A percentile compares a stretch with the other conserved stretches of the same genome.
phyloP scores from a whole-genome alignment of 37 sponge, comb jelly and placozoan genomes.

The Crambe crambe region DNA sequence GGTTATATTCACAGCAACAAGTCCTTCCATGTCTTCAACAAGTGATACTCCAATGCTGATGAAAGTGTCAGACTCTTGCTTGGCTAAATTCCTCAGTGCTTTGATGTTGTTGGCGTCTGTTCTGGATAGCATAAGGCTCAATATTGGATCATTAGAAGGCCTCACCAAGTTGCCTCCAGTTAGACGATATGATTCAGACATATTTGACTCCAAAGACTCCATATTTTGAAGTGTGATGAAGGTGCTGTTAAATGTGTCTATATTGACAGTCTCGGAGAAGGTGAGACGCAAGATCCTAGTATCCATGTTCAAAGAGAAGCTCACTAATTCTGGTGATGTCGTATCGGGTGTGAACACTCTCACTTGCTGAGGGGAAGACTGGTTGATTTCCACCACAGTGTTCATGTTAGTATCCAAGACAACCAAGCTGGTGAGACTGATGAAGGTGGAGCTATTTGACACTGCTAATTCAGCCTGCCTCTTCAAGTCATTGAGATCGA shows the following conservation, averaged over 20 bases:
- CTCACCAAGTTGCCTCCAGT: constrained; percentile 45
- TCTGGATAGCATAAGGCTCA: constrained; percentile 44
- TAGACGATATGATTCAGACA: constrained; percentile 35
- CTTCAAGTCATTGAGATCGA: constrained; percentile 74
- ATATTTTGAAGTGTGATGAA: constrained; percentile 50
- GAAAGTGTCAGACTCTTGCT: constrained; percentile 52
- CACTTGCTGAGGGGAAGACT: constrained; percentile 31
- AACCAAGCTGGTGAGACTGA: constrained; percentile 56
- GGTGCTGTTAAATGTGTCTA: constrained; percentile 47
- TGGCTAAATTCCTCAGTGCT: constrained; percentile 47
- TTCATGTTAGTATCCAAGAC: constrained; percentile 75
- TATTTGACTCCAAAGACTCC: background rate
- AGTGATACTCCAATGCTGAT: constrained; percentile 42
- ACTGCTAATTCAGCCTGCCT: constrained; percentile 47
- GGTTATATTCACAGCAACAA: constrained; percentile 40
- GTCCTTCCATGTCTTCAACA: constrained; percentile 69
- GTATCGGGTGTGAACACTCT: constrained; percentile 54
- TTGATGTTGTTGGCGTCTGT: constrained; percentile 84
- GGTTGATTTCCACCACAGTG: constrained; percentile 29
- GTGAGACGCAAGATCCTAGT: constrained; percentile 63
- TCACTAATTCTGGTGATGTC: constrained; percentile 48
- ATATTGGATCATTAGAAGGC: constrained; percentile 41
- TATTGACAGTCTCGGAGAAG: constrained; percentile 86
- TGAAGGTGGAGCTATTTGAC: constrained; percentile 67
- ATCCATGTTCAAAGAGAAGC: constrained; percentile 72